Evolutionary conservation across 2,888 invertebrate species (phyloP).

Genomic region (Agriopis marginaria): DNA sequence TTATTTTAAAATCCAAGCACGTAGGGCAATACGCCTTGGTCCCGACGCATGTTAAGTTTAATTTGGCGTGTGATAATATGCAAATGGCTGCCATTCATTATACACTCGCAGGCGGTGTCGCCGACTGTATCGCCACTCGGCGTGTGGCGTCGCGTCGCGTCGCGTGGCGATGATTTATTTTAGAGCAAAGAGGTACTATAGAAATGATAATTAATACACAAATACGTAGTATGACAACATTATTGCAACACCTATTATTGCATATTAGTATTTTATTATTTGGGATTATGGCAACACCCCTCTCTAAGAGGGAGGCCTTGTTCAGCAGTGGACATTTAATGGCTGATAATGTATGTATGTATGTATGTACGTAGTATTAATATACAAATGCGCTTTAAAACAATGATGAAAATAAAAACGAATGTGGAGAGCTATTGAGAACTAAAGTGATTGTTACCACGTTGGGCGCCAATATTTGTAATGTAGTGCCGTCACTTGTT

Average conservation of each 20-base stretch:
- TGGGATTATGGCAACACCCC: too few relatives aligned
- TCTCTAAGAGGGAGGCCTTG: too few relatives aligned
- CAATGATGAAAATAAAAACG: too few relatives aligned
- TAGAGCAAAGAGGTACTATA: neutral
- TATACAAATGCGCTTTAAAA: neutral
- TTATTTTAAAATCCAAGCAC: conserved; percentile 18
- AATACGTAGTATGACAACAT: neutral
- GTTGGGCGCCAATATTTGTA: too few relatives aligned
- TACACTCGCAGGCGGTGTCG: conserved; percentile 57
- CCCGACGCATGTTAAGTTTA: conserved; percentile 59
- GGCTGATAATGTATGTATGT: too few relatives aligned
- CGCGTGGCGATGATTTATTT: conserved; percentile 21
- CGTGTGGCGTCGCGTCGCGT: conserved; percentile 22
- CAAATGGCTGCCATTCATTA: conserved; percentile 70
- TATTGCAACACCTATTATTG: too few relatives aligned
- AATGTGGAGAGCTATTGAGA: too few relatives aligned
- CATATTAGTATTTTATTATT: too few relatives aligned
- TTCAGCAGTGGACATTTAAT: too few relatives aligned
- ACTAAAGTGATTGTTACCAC: too few relatives aligned
- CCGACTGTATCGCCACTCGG: conserved; percentile 43
- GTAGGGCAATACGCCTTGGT: conserved; percentile 23
- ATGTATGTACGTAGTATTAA: neutral
- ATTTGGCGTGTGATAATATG: conserved; percentile 74
- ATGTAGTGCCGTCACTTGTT: too few relatives aligned
- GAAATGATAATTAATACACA: neutral